phyloP scores from a whole-genome alignment of 2,113 vertebrate genomes.

The Oryzias woworae region DNA sequence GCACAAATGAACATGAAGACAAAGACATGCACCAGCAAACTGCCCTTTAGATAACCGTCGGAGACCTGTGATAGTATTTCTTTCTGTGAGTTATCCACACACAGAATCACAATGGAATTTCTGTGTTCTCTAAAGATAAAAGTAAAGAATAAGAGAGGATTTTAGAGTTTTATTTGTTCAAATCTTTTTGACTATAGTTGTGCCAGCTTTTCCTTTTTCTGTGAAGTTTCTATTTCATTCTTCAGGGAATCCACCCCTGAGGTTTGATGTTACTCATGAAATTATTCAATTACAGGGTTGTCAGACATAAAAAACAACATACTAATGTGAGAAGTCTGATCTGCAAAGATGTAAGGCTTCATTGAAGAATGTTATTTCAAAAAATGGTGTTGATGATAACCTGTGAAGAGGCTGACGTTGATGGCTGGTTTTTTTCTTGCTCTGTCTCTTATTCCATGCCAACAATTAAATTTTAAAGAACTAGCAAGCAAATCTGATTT shows the following conservation, averaged over 20 bases:
- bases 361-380: background rate
- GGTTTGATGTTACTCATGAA: background rate
- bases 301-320: background rate
- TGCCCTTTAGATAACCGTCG: too few relatives aligned
- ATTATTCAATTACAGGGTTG: background rate
- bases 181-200: background rate
- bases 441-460: background rate
- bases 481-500: background rate
- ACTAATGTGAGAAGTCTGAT: background rate
- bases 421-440: background rate
- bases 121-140: background rate
- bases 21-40: too few relatives aligned
- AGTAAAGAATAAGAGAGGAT: background rate
- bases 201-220: background rate
- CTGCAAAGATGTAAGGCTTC: background rate
- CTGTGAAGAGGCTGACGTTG: slow-evolving; percentile 1
- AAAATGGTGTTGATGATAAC: slow-evolving; percentile 20
- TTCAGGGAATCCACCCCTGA: background rate
- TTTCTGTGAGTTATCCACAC: too few relatives aligned
- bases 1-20: too few relatives aligned
- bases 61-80: too few relatives aligned
- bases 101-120: too few relatives aligned
- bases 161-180: background rate
- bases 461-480: slow-evolving; percentile 1
- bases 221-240: background rate